Base-by-base conservation (phyloP, 1,140 invertebrate genomes). In the Mesaphorura yosii region DNA sequence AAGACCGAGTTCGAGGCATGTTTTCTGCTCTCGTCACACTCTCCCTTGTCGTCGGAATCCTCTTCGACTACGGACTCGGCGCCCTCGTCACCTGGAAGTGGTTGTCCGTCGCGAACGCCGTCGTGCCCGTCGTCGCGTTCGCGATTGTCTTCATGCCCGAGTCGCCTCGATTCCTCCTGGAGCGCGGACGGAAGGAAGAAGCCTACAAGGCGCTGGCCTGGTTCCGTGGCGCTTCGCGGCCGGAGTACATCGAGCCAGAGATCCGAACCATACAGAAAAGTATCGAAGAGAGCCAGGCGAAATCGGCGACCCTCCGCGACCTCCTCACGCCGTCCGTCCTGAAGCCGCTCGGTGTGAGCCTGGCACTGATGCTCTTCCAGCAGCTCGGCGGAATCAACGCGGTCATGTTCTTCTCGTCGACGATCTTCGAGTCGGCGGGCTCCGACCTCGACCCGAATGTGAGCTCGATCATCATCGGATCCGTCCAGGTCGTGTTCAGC, bases 291-390 rank as follows among this genome's bases (percentile, higher is more conserved):
- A 34, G 31, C 31, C 10, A 34, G 10, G 31, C 31, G n/a, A 34
- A n/a, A 34, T n/a, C 31, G 10, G 31, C 31, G 10, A n/a, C 10
- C 10, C n/a, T 34, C 10, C n/a, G n/a, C 15, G 44, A 55, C 27
- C n/a, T 58, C 3, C 10, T 52, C 12, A 23, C 26, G 17, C 48
- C 44, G 2, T 38, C 29, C 7, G 41, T 54, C 15, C 15, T 56
- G 10, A 54, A 55, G 19, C 60, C 60, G 10, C 66, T 90, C 15
- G 51, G 80, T 5, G 83, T 91, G 28, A 79, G 77, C 38, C 75
- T 84, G 53, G 78, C 79, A 12, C 71, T 91, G 1, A 87, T 91
- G 83, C 70, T 86, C 45, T 84, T 89, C 67, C 87, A 90, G 65
- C 51, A 53, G 47, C 22, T 47, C 17, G 41, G 51, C 22, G 81